A percentile compares a stretch with the other conserved stretches of the same genome.
Conservation (phyloP, 1,140 invertebrate species). For the Aleiodes sp. region DNA sequence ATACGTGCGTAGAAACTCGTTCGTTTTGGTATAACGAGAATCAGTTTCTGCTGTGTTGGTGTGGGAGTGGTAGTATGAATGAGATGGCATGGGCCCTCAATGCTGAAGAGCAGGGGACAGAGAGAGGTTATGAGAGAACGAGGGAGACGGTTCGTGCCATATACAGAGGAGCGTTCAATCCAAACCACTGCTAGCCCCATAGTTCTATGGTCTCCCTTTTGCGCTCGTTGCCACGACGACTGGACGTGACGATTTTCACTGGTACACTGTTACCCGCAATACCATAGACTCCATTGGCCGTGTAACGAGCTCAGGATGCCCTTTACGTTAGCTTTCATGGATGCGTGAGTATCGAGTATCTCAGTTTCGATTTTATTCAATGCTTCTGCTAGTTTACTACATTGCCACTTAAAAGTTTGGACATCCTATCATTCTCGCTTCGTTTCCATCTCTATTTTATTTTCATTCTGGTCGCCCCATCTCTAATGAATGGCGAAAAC, state of each 20-base stretch:
- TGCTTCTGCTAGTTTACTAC: conserved; percentile 41
- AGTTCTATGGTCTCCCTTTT: not conserved
- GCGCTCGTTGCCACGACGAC: conserved; percentile 36
- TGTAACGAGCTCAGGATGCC: conserved; percentile 47
- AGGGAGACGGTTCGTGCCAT: conserved; percentile 17
- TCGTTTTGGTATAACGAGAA: conserved; percentile 34
- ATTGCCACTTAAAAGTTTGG: conserved; percentile 37
- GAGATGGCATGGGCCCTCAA: not conserved
- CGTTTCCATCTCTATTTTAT: too few species aligned
- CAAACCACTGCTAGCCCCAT: not conserved
- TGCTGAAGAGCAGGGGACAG: too few species aligned
- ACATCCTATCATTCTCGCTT: too few species aligned
- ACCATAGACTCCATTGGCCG: conserved; percentile 40
- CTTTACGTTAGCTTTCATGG: conserved; percentile 42
- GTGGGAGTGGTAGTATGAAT: not conserved
- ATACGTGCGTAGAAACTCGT: not conserved
- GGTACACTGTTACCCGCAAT: conserved; percentile 26
- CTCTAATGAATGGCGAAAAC: too few species aligned
- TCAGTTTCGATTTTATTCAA: conserved; percentile 21
- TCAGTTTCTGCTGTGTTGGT: not conserved
- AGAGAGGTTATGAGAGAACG: too few species aligned
- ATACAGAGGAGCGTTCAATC: conserved; percentile 34
- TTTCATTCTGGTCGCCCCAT: too few species aligned
- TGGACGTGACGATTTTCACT: conserved; percentile 26
- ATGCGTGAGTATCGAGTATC: conserved; percentile 5